Percentiles rank a stretch among this genome's conserved stretches.
phyloP scores from a whole-genome alignment of 2,113 vertebrate genomes.

The Acrocephalus arundinaceus region DNA sequence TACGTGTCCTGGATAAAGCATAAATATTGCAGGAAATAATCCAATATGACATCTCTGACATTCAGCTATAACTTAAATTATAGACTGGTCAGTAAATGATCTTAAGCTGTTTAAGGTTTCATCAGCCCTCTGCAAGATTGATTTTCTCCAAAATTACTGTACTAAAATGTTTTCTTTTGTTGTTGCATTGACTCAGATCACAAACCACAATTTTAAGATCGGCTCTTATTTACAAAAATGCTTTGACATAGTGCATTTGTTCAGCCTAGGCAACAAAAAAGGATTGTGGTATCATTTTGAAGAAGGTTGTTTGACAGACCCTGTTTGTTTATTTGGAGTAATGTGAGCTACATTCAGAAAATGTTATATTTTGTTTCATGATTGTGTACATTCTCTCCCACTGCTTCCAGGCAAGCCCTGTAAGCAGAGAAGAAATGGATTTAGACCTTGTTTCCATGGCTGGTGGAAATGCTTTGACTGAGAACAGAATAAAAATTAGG shows the following conservation, averaged over 20 bases:
- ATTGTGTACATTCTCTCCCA: conserved; percentile 83
- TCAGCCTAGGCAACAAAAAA: conserved; percentile 77
- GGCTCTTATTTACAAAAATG: conserved; percentile 80
- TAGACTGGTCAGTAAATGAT: conserved; percentile 76
- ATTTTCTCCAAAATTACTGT: conserved; percentile 82
- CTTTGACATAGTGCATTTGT: conserved; percentile 85
- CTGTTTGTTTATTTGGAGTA: conserved; percentile 84
- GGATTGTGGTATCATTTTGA: conserved; percentile 82
- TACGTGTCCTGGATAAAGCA: conserved; percentile 58
- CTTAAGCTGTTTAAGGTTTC: conserved; percentile 80
- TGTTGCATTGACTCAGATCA: conserved; percentile 76
- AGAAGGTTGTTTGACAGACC: conserved; percentile 82
- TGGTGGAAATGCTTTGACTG: conserved; percentile 76
- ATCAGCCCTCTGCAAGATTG: conserved; percentile 75
- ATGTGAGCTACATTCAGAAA: conserved; percentile 82
- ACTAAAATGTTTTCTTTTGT: conserved; percentile 84
- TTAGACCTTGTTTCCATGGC: conserved; percentile 76
- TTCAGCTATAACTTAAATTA: conserved; percentile 75
- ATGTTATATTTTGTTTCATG: conserved; percentile 84
- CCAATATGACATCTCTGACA: conserved; percentile 67
- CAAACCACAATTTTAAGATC: conserved; percentile 83
- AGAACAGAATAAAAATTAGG: conserved; percentile 75
- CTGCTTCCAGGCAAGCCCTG: conserved; percentile 83
- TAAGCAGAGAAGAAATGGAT: conserved; percentile 81
- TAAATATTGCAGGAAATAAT: conserved; percentile 74